A percentile compares a stretch with the other conserved stretches of the same genome.
phyloP scores from a whole-genome alignment of 2,113 vertebrate genomes.

The Hystrix cristata region DNA sequence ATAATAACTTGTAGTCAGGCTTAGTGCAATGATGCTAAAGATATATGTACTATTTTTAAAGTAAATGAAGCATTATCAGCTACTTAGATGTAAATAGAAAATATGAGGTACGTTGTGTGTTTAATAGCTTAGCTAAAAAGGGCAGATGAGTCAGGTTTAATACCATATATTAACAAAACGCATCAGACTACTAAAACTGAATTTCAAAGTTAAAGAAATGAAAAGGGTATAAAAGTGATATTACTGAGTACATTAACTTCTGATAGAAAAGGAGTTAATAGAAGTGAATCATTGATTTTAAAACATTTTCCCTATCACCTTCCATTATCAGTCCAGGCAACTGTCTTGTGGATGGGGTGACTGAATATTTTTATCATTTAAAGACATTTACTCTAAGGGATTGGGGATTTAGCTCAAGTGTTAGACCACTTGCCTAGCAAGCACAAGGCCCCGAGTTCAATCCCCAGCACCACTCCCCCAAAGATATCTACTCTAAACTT shows the following conservation, averaged over 20 bases:
- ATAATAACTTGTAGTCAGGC: background rate
- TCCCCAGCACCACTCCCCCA: too few species aligned
- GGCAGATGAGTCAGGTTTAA: slow-evolving; percentile 29
- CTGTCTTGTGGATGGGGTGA: background rate
- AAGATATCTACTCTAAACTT: background rate
- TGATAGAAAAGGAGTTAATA: slow-evolving; percentile 25
- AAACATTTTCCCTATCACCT: background rate
- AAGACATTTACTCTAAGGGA: background rate
- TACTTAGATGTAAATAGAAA: slow-evolving; percentile 46
- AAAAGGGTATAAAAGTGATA: slow-evolving; percentile 18
- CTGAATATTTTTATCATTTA: background rate
- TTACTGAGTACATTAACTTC: background rate
- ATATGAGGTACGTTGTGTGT: background rate
- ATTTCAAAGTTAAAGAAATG: slow-evolving; percentile 50
- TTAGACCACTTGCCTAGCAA: too few species aligned
- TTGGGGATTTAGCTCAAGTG: too few species aligned
- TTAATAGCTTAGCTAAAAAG: slow-evolving; percentile 14
- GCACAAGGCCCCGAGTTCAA: too few species aligned
- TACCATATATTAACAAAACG: slow-evolving; percentile 27
- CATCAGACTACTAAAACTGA: background rate
- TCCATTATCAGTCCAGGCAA: background rate
- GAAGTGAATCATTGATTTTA: slow-evolving; percentile 3
- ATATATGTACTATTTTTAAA: background rate
- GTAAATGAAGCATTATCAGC: slow-evolving; percentile 36
- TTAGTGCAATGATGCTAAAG: background rate